Conservation (phyloP, 2,113 vertebrate genomes). For the Artemisiospiza belli region DNA sequence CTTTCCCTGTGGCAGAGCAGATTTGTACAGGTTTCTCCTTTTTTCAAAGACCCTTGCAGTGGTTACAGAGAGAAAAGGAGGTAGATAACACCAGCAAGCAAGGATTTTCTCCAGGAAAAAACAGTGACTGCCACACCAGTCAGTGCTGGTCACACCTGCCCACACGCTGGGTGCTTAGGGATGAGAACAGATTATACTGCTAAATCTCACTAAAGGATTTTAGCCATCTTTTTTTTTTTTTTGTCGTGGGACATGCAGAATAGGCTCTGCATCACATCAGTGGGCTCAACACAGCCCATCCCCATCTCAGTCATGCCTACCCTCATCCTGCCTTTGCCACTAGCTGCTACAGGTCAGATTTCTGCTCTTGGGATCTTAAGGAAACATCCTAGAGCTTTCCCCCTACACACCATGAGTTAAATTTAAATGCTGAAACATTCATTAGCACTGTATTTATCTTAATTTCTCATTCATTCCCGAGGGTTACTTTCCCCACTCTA, state of each 20-base stretch:
- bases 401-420: background rate
- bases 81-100: background rate
- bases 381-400: constrained; percentile 3
- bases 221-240: background rate
- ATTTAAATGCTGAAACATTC: background rate
- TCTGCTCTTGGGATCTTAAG: background rate
- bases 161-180: background rate
- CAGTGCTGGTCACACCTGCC: background rate
- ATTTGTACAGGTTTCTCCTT: background rate
- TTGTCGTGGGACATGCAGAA: background rate
- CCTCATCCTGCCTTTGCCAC: background rate
- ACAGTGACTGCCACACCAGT: background rate
- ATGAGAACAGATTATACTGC: background rate
- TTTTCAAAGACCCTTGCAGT: background rate
- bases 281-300: background rate
- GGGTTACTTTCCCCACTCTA: background rate
- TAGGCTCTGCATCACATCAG: background rate
- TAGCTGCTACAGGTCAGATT: background rate
- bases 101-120: background rate
- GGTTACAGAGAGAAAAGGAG: background rate
- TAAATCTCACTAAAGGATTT: background rate
- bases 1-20: background rate
- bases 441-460: constrained; percentile 6
- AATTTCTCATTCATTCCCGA: background rate
- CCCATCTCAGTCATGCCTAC: background rate